phyloP scores from a whole-genome alignment of 2,113 vertebrate species.

The Syngnathus floridae region DNA sequence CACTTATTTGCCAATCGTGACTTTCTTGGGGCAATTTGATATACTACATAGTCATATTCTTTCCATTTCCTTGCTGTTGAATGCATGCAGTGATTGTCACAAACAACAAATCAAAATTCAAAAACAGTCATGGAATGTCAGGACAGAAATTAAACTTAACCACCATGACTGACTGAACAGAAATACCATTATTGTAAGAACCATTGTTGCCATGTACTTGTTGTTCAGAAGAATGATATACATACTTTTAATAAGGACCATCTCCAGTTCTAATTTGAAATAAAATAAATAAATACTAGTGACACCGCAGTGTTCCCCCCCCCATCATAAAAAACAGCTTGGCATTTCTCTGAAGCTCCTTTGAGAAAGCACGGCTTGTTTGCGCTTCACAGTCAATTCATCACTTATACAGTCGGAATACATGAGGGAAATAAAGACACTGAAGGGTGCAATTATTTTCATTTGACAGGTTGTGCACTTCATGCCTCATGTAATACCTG shows the following conservation, averaged over 20 bases:
- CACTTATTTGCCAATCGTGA: conserved; percentile 41
- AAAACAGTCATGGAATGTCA: neutral
- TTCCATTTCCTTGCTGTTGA: neutral
- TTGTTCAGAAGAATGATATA: neutral
- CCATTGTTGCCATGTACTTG: neutral
- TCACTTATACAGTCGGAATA: conserved; percentile 19
- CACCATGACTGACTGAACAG: neutral
- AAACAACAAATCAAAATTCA: neutral
- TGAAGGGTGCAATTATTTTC: conserved; percentile 36
- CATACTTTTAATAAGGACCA: neutral
- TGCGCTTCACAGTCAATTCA: conserved; percentile 26
- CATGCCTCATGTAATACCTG: conserved; percentile 7
- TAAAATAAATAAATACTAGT: neutral
- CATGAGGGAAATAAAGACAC: conserved; percentile 10
- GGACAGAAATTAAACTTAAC: neutral
- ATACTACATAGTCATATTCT: neutral
- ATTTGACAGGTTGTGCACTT: conserved; percentile 27
- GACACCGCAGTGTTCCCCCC: neutral
- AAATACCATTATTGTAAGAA: neutral
- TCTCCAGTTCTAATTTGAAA: no score
- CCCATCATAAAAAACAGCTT: neutral
- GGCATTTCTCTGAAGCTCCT: conserved; percentile 20
- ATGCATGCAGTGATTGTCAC: neutral
- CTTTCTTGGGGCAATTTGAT: conserved; percentile 20
- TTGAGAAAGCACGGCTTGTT: conserved; percentile 15